Percentiles rank a stretch among this genome's conserved stretches.
Conservation (phyloP, 1,140 invertebrate genomes). For the Octopus bimaculoides region DNA sequence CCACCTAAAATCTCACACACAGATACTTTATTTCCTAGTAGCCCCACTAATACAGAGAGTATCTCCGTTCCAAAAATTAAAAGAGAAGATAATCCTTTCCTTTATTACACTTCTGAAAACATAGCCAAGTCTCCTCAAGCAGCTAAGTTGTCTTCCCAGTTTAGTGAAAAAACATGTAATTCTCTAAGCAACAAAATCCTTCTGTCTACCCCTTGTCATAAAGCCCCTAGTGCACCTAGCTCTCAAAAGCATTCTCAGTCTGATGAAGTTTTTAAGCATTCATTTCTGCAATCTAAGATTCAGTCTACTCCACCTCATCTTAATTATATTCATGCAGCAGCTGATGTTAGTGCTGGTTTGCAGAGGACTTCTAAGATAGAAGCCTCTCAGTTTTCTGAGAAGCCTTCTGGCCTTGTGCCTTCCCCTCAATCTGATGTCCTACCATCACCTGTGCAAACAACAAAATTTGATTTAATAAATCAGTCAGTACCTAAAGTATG, state of each 20-base stretch:
- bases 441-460: too few relatives aligned
- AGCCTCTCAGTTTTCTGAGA: too few relatives aligned
- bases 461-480: too few relatives aligned
- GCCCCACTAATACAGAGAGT: not conserved
- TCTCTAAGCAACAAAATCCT: not conserved
- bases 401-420: too few relatives aligned
- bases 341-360: too few relatives aligned
- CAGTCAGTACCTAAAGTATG: not conserved
- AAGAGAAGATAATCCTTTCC: not conserved
- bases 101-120: not conserved
- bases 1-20: not conserved
- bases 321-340: too few relatives aligned
- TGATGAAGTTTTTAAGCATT: not conserved
- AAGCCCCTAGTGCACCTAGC: not conserved
- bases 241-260: not conserved
- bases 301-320: too few relatives aligned
- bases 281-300: not conserved
- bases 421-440: too few relatives aligned
- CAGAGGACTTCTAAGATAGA: too few relatives aligned
- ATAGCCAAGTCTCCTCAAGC: not conserved
- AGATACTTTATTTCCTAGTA: not conserved
- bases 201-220: not conserved
- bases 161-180: not conserved
- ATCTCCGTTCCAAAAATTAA: not conserved
- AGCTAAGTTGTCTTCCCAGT: not conserved